Evolutionary conservation across 2,113 vertebrate genomes (phyloP).

Genomic region (Glaucidium brasilianum): DNA sequence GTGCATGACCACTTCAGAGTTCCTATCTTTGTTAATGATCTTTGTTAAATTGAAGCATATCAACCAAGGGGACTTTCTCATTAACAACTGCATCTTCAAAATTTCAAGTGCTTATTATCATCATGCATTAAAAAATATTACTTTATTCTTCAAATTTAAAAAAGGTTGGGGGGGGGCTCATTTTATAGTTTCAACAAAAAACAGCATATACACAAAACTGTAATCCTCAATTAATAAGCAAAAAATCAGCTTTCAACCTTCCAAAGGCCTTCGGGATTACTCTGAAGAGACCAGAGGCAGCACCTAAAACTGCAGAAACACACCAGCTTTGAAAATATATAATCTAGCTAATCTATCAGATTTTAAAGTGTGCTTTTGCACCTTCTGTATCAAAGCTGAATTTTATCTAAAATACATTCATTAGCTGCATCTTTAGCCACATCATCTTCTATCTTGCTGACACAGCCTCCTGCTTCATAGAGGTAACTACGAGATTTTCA

Average conservation of each 20-base stretch:
- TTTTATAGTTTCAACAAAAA: not conserved
- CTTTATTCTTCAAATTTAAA: not conserved
- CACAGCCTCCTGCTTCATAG: not conserved
- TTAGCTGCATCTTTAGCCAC: not conserved
- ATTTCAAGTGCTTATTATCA: not conserved
- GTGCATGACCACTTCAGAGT: not conserved
- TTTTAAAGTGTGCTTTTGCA: not conserved
- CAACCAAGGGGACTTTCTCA: not conserved
- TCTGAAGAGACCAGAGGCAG: not conserved
- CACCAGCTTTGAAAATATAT: not conserved
- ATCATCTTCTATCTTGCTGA: not conserved
- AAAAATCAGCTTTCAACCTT: not conserved
- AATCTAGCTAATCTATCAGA: not conserved
- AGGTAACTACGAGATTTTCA: not conserved
- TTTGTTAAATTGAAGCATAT: not conserved
- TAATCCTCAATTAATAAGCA: not conserved
- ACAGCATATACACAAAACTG: fast-evolving
- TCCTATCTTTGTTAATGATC: not conserved
- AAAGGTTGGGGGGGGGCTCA: fast-evolving
- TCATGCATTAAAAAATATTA: not conserved
- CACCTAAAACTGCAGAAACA: not conserved
- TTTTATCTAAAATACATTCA: not conserved
- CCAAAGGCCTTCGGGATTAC: not conserved
- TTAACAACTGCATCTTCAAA: not conserved
- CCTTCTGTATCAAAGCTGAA: not conserved